These are phyloP conservation scores for Thalpophila matura DNA, from an alignment of 2,888 invertebrate genomes.

Conservation along the genomic window DNA sequence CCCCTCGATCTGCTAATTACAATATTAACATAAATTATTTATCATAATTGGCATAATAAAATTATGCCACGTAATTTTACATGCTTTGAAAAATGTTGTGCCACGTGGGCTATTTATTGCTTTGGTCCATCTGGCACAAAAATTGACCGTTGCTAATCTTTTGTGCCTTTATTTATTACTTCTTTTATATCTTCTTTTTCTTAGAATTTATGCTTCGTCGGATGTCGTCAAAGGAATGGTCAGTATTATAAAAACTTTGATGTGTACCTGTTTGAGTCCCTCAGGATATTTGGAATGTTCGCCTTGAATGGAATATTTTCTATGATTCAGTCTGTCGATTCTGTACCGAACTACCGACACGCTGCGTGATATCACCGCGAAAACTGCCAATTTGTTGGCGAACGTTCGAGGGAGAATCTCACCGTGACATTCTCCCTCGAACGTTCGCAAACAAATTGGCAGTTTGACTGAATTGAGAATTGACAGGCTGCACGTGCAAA, in stretches of 20 bases:
- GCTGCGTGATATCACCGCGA: too few relatives aligned
- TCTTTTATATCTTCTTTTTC: neutral
- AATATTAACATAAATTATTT: slow-evolving; percentile 2
- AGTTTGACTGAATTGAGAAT: too few relatives aligned
- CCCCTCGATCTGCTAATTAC: too few relatives aligned
- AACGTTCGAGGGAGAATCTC: too few relatives aligned
- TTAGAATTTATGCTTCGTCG: neutral
- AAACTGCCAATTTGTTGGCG: too few relatives aligned
- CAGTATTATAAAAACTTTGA: slow-evolving; percentile 9
- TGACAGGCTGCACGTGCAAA: too few relatives aligned
- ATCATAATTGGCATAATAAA: slow-evolving; percentile 7
- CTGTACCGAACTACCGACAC: too few relatives aligned
- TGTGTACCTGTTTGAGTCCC: neutral
- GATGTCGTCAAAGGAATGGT: slow-evolving; percentile 7
- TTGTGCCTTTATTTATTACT: slow-evolving; percentile 18
- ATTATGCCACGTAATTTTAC: neutral
- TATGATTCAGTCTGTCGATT: too few relatives aligned
- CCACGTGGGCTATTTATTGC: slow-evolving; percentile 8
- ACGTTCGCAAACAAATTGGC: too few relatives aligned
- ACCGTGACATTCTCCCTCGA: too few relatives aligned
- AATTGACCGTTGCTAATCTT: slow-evolving; percentile 28
- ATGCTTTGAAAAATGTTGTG: slow-evolving; percentile 3
- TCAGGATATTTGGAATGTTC: neutral
- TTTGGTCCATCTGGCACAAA: slow-evolving; percentile 10
- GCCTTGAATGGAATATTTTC: neutral